Base-by-base conservation (phyloP, 2,797 vertebrate species). In the Ctenopoma kingsleyae region DNA sequence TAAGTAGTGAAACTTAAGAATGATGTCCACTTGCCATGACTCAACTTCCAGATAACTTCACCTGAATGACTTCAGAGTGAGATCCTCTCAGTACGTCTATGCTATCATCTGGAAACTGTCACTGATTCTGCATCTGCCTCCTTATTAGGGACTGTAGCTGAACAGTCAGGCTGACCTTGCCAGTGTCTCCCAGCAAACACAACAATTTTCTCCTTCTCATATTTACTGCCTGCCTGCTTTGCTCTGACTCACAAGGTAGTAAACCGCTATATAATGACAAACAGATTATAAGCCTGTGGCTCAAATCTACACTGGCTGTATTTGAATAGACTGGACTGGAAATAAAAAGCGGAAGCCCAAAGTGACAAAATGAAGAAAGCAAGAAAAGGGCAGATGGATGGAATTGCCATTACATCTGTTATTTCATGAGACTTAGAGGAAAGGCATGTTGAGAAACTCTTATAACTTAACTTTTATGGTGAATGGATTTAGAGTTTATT, bases 261-360 rank as follows among this genome's bases (percentile, higher is more conserved):
- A 90, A 92, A 94, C 90, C 25, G 36, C 76, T 85, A 73, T 73
- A 81, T 78, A 81, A 89, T 79, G 75, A 74, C 79, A 82, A 87
- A 87, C 72, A 90, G 71, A 86, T 87, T 77, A 77, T 53, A 72
- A 1, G 15, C 27, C 4, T 60, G 60, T 22, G 57, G 65, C 61
- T 90, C 11, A 17, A 71, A 70, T 86, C 80, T 70, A 58, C 49
- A 56, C 49, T 71, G 74, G 46, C 74, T 78, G 59, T 27, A 58
- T 47, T 53, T 60, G 8, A 32, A 32, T 8, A 8, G 30, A 32
- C 30, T 2, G 61, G 67, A 72, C 67, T 81, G 68, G 71, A 80
- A 83, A 81, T 75, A 81, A 79, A 85, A 78, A 71, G 68, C 35
- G 57, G 81, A 82, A 88, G 71, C 67, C 72, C 64, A 74, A 79